Conservation (phyloP, 2,888 invertebrate species). For the Spodoptera picta region DNA sequence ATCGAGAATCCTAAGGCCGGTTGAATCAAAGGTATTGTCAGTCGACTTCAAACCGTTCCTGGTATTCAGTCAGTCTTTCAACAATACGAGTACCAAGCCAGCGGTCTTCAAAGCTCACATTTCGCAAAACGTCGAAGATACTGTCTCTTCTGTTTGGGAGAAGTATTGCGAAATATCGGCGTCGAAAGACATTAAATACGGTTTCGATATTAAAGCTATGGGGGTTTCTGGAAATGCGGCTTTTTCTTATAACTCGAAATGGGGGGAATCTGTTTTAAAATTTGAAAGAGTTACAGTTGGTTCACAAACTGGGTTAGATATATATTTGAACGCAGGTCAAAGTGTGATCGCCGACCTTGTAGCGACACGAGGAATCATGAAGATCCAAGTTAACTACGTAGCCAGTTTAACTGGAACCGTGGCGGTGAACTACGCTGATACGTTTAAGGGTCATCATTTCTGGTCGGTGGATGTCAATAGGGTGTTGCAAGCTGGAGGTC, state of each 20-base stretch:
- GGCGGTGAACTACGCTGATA: constrained; percentile 57
- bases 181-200: constrained; percentile 29
- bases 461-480: constrained; percentile 61
- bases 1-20: constrained; percentile 59
- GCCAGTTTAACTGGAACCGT: constrained; percentile 60
- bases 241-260: constrained; percentile 32
- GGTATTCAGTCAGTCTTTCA: constrained; percentile 27
- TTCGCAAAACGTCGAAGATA: constrained; percentile 33
- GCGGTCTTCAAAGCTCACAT: constrained; percentile 14
- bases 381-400: constrained; percentile 62
- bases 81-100: constrained; percentile 27
- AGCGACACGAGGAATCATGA: constrained; percentile 56
- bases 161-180: constrained; percentile 3
- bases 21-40: constrained; percentile 27
- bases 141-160: constrained; percentile 37
- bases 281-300: constrained; percentile 33
- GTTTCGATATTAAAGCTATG: constrained; percentile 33
- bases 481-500: constrained; percentile 49
- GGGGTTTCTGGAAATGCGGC: constrained; percentile 25
- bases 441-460: constrained; percentile 65
- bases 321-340: constrained; percentile 61
- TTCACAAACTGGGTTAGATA: constrained; percentile 22
- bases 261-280: constrained; percentile 37
- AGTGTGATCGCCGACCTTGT: constrained; percentile 54
- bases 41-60: constrained; percentile 13